These are phyloP conservation scores for Lethocerus indicus DNA, from an alignment of 1,140 invertebrate genomes.

Conservation along the genomic window DNA sequence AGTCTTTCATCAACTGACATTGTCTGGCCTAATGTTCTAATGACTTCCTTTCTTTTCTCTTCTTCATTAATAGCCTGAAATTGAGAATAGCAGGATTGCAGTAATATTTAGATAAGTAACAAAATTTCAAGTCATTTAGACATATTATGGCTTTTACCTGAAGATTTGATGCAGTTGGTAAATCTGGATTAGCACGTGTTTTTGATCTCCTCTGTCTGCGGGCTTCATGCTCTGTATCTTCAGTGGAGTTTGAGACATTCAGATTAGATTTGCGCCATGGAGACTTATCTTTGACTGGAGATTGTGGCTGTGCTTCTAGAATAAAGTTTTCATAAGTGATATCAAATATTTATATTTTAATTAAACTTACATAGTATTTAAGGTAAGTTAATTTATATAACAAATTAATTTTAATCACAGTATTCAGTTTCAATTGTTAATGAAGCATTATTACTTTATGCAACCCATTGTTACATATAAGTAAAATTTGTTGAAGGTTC, in stretches of 20 bases:
- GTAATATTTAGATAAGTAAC: no score
- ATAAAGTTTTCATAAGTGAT: conserved; percentile 12
- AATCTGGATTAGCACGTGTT: conserved; percentile 28
- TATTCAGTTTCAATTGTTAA: not conserved
- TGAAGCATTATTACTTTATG: not conserved
- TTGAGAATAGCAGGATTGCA: conserved; percentile 6
- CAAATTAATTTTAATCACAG: not conserved
- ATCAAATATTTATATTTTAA: not conserved
- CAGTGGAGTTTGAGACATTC: conserved; percentile 40
- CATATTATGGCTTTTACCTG: conserved; percentile 23
- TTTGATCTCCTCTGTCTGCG: conserved; percentile 29
- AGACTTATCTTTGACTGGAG: conserved; percentile 49
- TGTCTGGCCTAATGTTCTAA: conserved; percentile 28
- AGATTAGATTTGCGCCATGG: conserved; percentile 56
- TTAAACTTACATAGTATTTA: not conserved
- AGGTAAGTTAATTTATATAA: not conserved
- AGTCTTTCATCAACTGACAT: conserved; percentile 31
- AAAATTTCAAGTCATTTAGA: no score
- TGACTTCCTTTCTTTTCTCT: conserved; percentile 31
- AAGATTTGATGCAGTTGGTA: conserved; percentile 25
- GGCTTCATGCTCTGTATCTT: conserved; percentile 30
- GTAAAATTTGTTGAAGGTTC: no score
- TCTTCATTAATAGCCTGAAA: conserved; percentile 36
- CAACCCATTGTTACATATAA: no score
- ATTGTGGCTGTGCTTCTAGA: conserved; percentile 50